Evolutionary conservation across 2,888 invertebrate species (phyloP).

Genomic region (Cryptophagus acutangulus): DNA sequence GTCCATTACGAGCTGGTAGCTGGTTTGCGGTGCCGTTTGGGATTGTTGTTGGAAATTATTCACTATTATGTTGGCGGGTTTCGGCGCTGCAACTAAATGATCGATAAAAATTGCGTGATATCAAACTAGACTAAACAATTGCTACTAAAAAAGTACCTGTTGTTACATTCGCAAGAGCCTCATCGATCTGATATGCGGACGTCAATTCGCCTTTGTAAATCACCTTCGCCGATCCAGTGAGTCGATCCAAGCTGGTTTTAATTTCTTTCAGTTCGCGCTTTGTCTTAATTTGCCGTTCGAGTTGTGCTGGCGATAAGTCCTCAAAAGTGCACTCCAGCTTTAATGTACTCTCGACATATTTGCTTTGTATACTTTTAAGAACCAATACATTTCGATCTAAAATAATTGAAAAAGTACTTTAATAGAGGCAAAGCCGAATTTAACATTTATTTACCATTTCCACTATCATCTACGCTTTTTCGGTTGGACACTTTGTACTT

Average conservation of each 20-base stretch:
- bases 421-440: neutral
- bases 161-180: neutral
- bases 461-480: slow-evolving; percentile 43
- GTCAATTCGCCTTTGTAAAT: slow-evolving; percentile 63
- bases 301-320: slow-evolving; percentile 62
- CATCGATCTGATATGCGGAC: slow-evolving; percentile 25
- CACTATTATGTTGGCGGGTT: slow-evolving; percentile 44
- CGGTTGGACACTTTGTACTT: slow-evolving; percentile 42
- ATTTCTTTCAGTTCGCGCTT: slow-evolving; percentile 65
- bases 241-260: no score
- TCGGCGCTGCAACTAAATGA: no score
- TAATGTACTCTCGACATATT: slow-evolving; percentile 46
- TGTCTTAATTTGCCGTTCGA: slow-evolving; percentile 58
- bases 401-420: slow-evolving; percentile 5
- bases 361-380: slow-evolving; percentile 38
- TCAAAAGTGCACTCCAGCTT: slow-evolving; percentile 71
- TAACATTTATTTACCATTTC: slow-evolving; percentile 27
- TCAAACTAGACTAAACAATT: no score
- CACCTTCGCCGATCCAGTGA: slow-evolving; percentile 63
- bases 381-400: slow-evolving; percentile 44
- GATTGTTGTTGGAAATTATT: no score
- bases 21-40: no score
- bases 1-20: slow-evolving; percentile 52
- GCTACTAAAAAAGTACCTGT: neutral
- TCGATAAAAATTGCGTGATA: no score